A percentile compares a stretch with the other conserved stretches of the same genome.
Conservation (phyloP, 2,113 vertebrate species). For the Phocoena phocoena region DNA sequence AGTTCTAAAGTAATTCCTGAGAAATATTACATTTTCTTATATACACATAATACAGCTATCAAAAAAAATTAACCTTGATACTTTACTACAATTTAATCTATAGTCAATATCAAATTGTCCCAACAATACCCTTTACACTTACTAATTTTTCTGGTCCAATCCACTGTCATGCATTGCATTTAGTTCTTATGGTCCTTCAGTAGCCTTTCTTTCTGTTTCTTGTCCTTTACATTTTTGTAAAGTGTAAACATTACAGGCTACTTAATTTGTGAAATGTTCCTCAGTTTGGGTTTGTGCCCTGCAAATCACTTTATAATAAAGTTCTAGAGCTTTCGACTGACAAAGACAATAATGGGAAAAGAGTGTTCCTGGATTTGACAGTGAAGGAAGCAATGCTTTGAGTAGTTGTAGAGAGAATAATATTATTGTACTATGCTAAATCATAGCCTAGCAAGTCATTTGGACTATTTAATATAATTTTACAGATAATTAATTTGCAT, state of each 20-base stretch:
- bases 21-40: background rate
- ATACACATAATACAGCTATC: background rate
- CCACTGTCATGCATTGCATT: background rate
- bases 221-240: background rate
- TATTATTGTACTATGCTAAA: background rate
- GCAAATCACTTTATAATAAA: background rate
- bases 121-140: background rate
- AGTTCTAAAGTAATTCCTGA: background rate
- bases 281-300: background rate
- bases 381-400: background rate
- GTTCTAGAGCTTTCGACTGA: background rate
- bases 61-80: background rate
- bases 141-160: background rate
- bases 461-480: conserved; percentile 63
- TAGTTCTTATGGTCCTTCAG: background rate
- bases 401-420: background rate
- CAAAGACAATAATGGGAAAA: background rate
- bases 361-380: background rate
- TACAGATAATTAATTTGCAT: conserved; percentile 66
- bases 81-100: background rate
- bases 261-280: background rate
- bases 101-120: background rate
- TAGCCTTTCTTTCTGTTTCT: background rate
- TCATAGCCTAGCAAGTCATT: conserved; percentile 25
- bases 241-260: background rate